A percentile compares a stretch with the other conserved stretches of the same genome.
These are phyloP conservation scores for Brachionus calyciflorus DNA, from an alignment of 1,140 invertebrate genomes.

Conservation along the genomic window DNA sequence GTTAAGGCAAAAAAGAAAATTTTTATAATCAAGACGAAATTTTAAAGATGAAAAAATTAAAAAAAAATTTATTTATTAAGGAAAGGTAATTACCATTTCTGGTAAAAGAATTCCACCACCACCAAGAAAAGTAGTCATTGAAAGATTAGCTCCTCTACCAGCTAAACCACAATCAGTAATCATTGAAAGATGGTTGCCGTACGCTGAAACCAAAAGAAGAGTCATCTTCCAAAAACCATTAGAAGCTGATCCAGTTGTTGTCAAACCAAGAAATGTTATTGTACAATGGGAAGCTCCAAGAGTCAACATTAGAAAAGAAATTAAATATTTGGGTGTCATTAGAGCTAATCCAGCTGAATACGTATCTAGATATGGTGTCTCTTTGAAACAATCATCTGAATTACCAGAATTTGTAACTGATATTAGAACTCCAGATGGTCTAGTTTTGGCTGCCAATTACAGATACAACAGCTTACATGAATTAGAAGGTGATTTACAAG, in stretches of 20 bases:
- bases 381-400: background rate
- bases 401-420: slow-evolving; percentile 13
- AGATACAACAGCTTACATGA: background rate
- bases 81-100: slow-evolving; percentile 43
- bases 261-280: slow-evolving; percentile 24
- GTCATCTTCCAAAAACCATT: slow-evolving; percentile 44
- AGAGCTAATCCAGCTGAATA: slow-evolving; percentile 35
- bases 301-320: slow-evolving; percentile 19
- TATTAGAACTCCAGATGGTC: slow-evolving; percentile 1
- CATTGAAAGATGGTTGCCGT: slow-evolving; percentile 47
- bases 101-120: slow-evolving; percentile 40
- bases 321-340: slow-evolving; percentile 22
- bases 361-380: slow-evolving; percentile 6
- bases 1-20: too few species aligned
- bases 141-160: slow-evolving; percentile 45
- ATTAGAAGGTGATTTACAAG: slow-evolving; percentile 5
- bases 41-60: too few species aligned
- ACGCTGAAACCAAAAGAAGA: slow-evolving; percentile 35
- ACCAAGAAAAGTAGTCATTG: slow-evolving; percentile 47
- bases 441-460: background rate
- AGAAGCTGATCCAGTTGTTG: slow-evolving; percentile 33
- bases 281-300: slow-evolving; percentile 36
- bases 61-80: background rate
- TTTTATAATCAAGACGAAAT: too few species aligned
- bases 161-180: slow-evolving; percentile 46